Conservation (phyloP, 2,113 vertebrate species). For the Bubalus kerabau region DNA sequence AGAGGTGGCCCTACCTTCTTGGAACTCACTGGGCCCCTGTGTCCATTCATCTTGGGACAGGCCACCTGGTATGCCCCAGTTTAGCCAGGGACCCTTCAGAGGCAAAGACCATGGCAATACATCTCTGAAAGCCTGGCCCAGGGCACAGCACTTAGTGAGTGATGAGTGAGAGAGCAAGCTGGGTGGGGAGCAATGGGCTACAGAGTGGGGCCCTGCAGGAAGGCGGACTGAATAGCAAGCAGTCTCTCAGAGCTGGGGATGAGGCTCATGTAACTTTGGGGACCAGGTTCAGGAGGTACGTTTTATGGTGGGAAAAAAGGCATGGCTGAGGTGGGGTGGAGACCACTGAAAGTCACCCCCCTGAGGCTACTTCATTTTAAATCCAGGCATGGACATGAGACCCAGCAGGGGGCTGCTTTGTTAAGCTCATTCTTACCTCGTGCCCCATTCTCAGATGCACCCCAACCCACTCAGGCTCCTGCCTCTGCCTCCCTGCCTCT, state of each 20-base stretch:
- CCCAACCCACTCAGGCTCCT: not conserved
- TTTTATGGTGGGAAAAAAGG: not conserved
- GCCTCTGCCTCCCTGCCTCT: not conserved
- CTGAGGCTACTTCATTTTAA: not conserved
- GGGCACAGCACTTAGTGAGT: fast-evolving
- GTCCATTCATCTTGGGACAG: not conserved
- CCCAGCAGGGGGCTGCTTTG: not conserved
- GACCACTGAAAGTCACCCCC: not conserved
- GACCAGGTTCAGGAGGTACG: not conserved
- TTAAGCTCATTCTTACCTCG: not conserved
- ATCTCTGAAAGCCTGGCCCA: not conserved
- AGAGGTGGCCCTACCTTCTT: not conserved
- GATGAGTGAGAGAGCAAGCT: not conserved
- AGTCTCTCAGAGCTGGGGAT: not conserved
- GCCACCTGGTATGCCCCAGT: not conserved
- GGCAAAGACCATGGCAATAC: too few relatives aligned
- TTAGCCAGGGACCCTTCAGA: not conserved
- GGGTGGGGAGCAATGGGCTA: fast-evolving
- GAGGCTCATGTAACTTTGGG: not conserved
- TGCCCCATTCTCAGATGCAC: not conserved
- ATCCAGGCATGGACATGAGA: not conserved
- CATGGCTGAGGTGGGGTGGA: not conserved
- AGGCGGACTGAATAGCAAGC: not conserved
- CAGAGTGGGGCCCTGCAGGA: too few relatives aligned
- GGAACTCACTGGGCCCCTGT: not conserved